Conservation (phyloP, 2,113 vertebrate species). For the Hystrix brachyura region DNA sequence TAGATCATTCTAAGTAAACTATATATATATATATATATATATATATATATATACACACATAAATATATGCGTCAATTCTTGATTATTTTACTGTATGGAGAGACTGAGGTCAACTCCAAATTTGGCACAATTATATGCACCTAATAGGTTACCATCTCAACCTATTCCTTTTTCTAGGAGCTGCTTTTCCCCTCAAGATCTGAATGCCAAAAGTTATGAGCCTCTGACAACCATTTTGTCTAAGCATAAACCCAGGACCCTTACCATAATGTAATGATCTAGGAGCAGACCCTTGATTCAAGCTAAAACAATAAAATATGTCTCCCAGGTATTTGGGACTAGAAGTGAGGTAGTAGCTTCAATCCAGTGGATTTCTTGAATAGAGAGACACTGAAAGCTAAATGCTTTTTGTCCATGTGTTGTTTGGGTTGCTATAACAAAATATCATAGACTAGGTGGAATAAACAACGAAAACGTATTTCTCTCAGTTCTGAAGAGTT, state of each 20-base stretch:
- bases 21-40: neutral
- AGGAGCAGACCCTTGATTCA: neutral
- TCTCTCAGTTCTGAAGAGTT: neutral
- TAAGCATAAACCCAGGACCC: neutral
- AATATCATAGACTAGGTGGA: neutral
- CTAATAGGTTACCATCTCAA: neutral
- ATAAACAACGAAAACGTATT: neutral
- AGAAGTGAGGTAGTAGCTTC: neutral
- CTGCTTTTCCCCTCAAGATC: neutral
- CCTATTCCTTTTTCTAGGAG: neutral
- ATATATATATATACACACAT: no score
- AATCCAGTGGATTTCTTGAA: neutral
- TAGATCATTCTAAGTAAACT: slow-evolving; percentile 20
- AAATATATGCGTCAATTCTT: no score
- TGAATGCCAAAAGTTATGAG: neutral
- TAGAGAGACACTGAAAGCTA: neutral
- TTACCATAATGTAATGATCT: neutral
- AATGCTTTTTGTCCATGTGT: neutral
- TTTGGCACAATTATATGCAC: neutral
- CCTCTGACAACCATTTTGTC: neutral
- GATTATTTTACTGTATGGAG: no score
- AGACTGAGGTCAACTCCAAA: neutral
- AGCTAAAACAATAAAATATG: neutral
- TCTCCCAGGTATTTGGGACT: neutral
- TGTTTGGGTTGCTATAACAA: neutral